phyloP scores from a whole-genome alignment of 2,888 invertebrate species.

The Mesochorus sp. region DNA sequence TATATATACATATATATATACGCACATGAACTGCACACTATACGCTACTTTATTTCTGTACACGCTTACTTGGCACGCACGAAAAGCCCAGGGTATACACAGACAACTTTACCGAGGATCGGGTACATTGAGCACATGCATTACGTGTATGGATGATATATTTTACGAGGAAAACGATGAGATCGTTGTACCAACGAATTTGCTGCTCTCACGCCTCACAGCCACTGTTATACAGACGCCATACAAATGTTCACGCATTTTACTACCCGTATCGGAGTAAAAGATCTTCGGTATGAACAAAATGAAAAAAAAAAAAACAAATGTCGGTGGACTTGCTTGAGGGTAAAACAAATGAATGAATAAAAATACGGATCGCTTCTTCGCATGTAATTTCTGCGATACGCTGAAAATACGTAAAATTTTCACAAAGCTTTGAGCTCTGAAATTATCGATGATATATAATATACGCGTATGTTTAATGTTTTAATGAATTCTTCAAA shows the following conservation, averaged over 20 bases:
- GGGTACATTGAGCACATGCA: background rate
- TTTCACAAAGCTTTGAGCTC: too few relatives aligned
- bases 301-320: background rate
- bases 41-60: slow-evolving; percentile 37
- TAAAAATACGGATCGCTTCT: too few relatives aligned
- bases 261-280: background rate
- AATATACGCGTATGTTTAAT: too few relatives aligned
- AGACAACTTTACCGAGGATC: background rate
- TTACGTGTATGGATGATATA: background rate
- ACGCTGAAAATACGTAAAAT: too few relatives aligned
- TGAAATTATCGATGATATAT: too few relatives aligned
- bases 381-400: too few relatives aligned
- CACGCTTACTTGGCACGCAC: background rate
- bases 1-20: background rate
- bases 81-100: background rate
- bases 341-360: too few relatives aligned
- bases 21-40: background rate
- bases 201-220: slow-evolving; percentile 30
- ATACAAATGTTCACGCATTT: background rate
- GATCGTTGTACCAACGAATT: slow-evolving; percentile 34
- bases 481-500: too few relatives aligned
- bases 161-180: slow-evolving; percentile 4
- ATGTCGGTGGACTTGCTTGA: too few relatives aligned
- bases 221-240: slow-evolving; percentile 7
- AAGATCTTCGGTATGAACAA: background rate